These are phyloP conservation scores for Junonia oenone DNA, from an alignment of 2,888 invertebrate genomes.

Conservation along the genomic window DNA sequence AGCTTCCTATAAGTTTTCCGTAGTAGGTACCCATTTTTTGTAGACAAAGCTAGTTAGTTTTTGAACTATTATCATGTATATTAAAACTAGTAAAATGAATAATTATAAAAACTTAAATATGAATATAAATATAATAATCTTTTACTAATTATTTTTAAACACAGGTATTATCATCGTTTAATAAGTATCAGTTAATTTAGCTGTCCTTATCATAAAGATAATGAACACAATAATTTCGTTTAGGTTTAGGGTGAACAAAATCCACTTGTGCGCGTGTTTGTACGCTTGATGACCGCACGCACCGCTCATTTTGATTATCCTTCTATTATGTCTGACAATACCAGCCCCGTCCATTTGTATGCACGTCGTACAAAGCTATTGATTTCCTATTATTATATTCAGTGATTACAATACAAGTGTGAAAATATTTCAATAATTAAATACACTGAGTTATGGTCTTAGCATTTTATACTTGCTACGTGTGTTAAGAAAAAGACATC, in stretches of 20 bases:
- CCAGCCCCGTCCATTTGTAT: slow-evolving; percentile 10
- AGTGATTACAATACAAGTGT: background rate
- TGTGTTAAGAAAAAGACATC: background rate
- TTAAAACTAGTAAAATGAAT: no score
- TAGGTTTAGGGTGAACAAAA: background rate
- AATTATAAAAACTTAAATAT: no score
- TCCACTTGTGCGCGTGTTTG: background rate
- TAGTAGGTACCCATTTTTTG: no score
- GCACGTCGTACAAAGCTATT: slow-evolving; percentile 5
- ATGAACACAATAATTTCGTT: background rate
- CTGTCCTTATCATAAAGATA: background rate
- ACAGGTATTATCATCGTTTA: no score
- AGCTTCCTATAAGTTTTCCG: no score
- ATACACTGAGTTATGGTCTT: background rate
- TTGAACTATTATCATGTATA: no score
- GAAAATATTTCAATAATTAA: background rate
- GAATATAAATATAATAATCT: no score
- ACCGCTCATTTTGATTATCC: slow-evolving; percentile 14
- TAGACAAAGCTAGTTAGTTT: no score
- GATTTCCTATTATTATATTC: slow-evolving; percentile 1
- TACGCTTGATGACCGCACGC: slow-evolving; percentile 5
- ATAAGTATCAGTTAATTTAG: no score
- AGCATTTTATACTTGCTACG: background rate
- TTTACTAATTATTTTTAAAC: no score
- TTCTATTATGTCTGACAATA: slow-evolving; percentile 3